Evolutionary conservation across 2,797 vertebrate species (phyloP).

Genomic region (Nannoperca obscura): DNA sequence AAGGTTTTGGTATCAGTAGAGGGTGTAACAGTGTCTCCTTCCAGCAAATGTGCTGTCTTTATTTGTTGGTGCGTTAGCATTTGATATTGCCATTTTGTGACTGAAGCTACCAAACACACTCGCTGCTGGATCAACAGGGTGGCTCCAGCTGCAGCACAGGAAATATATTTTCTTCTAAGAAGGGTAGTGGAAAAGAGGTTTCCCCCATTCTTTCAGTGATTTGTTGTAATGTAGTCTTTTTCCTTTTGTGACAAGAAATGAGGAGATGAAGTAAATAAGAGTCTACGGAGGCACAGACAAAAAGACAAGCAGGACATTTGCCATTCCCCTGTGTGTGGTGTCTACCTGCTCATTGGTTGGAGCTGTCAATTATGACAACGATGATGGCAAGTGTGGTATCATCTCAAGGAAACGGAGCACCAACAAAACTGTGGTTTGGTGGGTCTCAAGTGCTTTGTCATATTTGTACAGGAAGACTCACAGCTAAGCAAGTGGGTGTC

Average conservation of each 20-base stretch:
- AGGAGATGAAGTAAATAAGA: neutral
- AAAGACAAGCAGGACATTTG: too few relatives aligned
- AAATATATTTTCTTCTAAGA: too few relatives aligned
- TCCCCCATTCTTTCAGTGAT: too few relatives aligned
- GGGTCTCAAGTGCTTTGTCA: conserved; percentile 18
- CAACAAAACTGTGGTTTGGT: neutral
- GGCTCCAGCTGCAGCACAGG: neutral
- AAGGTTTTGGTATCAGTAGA: neutral
- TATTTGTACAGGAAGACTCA: neutral
- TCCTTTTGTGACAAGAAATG: too few relatives aligned
- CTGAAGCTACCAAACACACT: neutral
- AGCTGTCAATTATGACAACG: neutral
- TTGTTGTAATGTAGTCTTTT: too few relatives aligned
- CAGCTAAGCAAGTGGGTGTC: neutral
- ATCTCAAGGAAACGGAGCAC: neutral
- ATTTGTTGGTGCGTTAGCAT: neutral
- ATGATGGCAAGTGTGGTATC: neutral
- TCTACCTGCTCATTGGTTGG: neutral
- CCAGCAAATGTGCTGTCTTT: neutral
- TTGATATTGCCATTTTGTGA: neutral
- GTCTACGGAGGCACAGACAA: too few relatives aligned
- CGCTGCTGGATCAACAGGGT: too few relatives aligned
- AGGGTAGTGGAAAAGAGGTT: too few relatives aligned
- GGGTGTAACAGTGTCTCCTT: neutral
- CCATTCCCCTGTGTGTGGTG: neutral